Evolutionary conservation across 2,113 vertebrate species (phyloP), one percentile per base, ranked within the genome.

Genomic region (Hymenochirus boettgeri): DNA sequence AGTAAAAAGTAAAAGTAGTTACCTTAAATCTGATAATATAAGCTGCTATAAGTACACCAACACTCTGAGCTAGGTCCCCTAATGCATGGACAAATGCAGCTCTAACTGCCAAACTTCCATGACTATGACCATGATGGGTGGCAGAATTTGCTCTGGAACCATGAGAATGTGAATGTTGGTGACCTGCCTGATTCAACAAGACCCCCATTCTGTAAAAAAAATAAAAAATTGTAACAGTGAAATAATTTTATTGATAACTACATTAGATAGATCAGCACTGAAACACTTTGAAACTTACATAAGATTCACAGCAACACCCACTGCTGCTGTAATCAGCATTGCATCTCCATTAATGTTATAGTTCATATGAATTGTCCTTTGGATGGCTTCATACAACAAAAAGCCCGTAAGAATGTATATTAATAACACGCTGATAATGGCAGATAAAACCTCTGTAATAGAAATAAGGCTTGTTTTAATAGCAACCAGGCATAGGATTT

Each of bases 1-100:
- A n/a, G n/a, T n/a, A n/a, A n/a, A n/a, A n/a, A n/a, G n/a, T n/a
- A 22, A 57, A 26, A 7, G 23, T 39, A 17, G 72, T 33, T 66
- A 99, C 96, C 92, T 99, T 98, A 33, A 99, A 99, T 58, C 95
- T 89, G 73, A 97, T 92, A 57, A 99, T 84, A 73, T 98, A 98
- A 0, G 96, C 95, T 11, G 96, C 96, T 5, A 98, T 83, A 1
- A 99, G 92, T 37, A 99, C 95, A 1, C 96, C 95, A 0, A 99
- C 76, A 27, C 96, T 99, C 74, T 99, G 96, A 0, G 97, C 84
- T 70, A 99, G 86, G 77, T 99, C 96, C 15, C 96, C 95, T 54
- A 99, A 72, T 29, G 95, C 96, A 0, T 99, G 96, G 5, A 99
- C 93, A 71, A 98, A 98, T 0, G 96, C 96, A 0, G 96, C 96